Evolutionary conservation across 1,140 invertebrate species (phyloP).

Genomic region (Planococcus citri): DNA sequence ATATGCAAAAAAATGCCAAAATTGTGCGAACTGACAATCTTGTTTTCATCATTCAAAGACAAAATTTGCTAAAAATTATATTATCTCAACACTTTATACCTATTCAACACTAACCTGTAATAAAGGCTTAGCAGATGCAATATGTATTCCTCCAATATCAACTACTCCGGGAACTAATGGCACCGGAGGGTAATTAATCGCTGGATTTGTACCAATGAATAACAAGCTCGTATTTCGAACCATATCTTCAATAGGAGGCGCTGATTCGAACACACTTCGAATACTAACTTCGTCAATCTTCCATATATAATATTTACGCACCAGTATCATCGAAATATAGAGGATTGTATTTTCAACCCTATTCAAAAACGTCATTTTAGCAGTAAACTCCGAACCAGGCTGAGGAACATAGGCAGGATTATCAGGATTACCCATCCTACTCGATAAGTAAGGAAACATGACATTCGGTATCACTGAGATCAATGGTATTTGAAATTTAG

Average conservation of each 20-base stretch:
- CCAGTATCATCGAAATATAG: not conserved
- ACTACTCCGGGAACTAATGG: constrained; percentile 46
- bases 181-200: constrained; percentile 36
- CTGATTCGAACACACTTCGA: constrained; percentile 39
- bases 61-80: too few species aligned
- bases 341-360: constrained; percentile 24
- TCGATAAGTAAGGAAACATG: too few species aligned
- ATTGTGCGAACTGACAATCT: too few species aligned
- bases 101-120: not conserved
- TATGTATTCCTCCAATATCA: constrained; percentile 46
- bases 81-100: too few species aligned
- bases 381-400: not conserved
- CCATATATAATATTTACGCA: not conserved
- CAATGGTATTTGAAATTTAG: too few species aligned
- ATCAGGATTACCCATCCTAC: too few species aligned
- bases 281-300: constrained; percentile 23
- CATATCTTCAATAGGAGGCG: constrained; percentile 39
- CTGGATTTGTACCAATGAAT: constrained; percentile 33
- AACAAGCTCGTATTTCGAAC: constrained; percentile 26
- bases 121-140: not conserved
- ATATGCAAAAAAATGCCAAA: too few species aligned
- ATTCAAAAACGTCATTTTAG: not conserved
- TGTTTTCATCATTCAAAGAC: too few species aligned
- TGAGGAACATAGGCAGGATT: too few species aligned
- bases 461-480: too few species aligned